Percentiles rank a stretch among this genome's conserved stretches.
Conservation (phyloP, 2,888 invertebrate species). For the Hetaerina titia region DNA sequence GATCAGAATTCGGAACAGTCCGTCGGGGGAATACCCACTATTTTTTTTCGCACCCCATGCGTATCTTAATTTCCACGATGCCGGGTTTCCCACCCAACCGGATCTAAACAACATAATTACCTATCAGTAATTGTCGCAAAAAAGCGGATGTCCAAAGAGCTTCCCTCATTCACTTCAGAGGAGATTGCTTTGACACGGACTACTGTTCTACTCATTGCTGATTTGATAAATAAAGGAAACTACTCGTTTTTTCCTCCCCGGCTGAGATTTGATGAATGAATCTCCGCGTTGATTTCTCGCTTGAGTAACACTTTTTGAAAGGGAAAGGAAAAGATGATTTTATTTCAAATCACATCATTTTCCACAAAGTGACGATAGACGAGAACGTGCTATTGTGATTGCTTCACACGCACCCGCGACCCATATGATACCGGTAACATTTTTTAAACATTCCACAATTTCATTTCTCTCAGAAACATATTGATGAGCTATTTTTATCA, state of each 20-base stretch:
- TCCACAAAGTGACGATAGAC: not conserved
- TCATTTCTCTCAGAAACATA: not conserved
- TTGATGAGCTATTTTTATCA: not conserved
- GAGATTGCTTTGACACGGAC: not conserved
- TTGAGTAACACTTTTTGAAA: not conserved
- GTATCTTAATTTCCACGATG: not conserved
- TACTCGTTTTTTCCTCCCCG: not conserved
- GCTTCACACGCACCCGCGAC: not conserved
- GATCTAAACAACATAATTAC: constrained; percentile 27
- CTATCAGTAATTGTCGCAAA: not conserved
- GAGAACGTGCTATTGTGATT: not conserved
- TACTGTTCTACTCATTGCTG: not conserved
- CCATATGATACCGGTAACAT: not conserved
- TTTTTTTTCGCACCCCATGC: not conserved
- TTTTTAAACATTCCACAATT: not conserved
- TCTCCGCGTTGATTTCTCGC: not conserved
- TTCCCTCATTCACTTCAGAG: not conserved
- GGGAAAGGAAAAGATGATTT: not conserved
- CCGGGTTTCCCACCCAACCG: not conserved
- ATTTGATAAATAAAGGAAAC: not conserved
- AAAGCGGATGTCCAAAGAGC: not conserved
- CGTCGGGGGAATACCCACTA: not conserved
- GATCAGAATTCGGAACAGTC: not conserved
- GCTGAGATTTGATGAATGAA: not conserved
- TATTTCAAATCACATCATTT: not conserved